Conservation (phyloP, 2,113 vertebrate genomes). For the Crotalus viridis region DNA sequence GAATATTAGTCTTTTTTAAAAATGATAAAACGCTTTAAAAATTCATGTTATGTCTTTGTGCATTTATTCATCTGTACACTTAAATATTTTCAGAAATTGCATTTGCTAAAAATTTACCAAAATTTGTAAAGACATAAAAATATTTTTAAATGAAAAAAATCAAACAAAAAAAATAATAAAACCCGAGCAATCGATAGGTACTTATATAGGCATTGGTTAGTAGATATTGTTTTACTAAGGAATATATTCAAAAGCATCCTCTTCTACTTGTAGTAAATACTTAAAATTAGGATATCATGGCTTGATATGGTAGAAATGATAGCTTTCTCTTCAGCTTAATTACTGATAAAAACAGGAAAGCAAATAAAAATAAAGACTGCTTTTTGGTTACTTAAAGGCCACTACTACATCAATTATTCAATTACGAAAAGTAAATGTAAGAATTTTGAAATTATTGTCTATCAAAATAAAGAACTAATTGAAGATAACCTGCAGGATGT, state of each 20-base stretch:
- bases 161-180: slow-evolving; percentile 70
- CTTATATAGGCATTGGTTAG: slow-evolving; percentile 82
- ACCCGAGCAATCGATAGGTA: slow-evolving; percentile 77
- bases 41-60: slow-evolving; percentile 66
- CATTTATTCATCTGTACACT: slow-evolving; percentile 74
- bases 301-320: slow-evolving; percentile 50
- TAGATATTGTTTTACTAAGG: slow-evolving; percentile 71
- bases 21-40: slow-evolving; percentile 78
- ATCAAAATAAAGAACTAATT: slow-evolving; percentile 33
- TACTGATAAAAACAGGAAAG: slow-evolving; percentile 40
- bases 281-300: slow-evolving; percentile 52
- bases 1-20: slow-evolving; percentile 61
- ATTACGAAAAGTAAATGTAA: slow-evolving; percentile 49
- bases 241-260: slow-evolving; percentile 75
- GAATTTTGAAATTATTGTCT: slow-evolving; percentile 19
- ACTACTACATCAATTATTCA: slow-evolving; percentile 46
- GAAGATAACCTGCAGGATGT: slow-evolving; percentile 24
- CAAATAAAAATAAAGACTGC: slow-evolving; percentile 53
- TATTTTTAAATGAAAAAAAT: slow-evolving; percentile 72
- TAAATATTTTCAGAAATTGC: slow-evolving; percentile 84
- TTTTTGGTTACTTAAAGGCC: slow-evolving; percentile 56
- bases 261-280: slow-evolving; percentile 53
- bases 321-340: slow-evolving; percentile 36
- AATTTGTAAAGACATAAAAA: slow-evolving; percentile 95
- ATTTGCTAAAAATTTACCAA: slow-evolving; percentile 94